Base-by-base conservation (phyloP, 2,888 invertebrate genomes). In the Nemurella pictetii region DNA sequence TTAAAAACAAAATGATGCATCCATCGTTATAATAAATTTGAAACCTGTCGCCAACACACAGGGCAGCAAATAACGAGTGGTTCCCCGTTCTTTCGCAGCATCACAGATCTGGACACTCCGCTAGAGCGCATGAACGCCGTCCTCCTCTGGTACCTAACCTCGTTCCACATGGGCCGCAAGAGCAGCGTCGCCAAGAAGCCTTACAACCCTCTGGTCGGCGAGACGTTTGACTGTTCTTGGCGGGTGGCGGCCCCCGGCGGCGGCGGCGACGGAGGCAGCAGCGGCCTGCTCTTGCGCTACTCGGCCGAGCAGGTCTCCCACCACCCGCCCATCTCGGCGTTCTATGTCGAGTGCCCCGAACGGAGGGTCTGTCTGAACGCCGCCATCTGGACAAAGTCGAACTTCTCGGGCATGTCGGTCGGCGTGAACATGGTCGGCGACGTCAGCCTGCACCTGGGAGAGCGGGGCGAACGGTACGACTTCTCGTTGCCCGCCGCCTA, bases 131-230 rank as follows among this genome's bases (percentile, higher is more conserved):
- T 91, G 88, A 85, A 90, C 86, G 89, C 90, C 20, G 89, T 91
- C 36, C 87, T 91, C 55, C 90, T 91, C 86, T 92, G 92, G 92
- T 92, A 91, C 87, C 88, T 92, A n/a, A 90, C 91, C 0, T 90
- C 91, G 77, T 91, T 92, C 87, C 90, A 91, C 87, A 89, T 89
- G 72, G 90, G 90, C 29, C 88, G 89, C 28, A 88, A 89, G 85
- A 87, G 88, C 81, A 87, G 88, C 55, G 86, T 87, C 35, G 91
- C 91, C 73, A 92, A 91, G 88, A 92, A 92, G 87, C 92, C 92
- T 0, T 92, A 91, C 88, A 92, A 92, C 88, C 92, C 92, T 0
- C 90, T 92, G 74, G 90, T 92, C 77, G 92, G 92, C 1, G 92
- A 92, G 88, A 90, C 90, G 32, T 92, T 92, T 88, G 90, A 90